A percentile compares a stretch with the other conserved stretches of the same genome.
Evolutionary conservation across 2,113 vertebrate genomes (phyloP).

Genomic region (Notothenia coriiceps): DNA sequence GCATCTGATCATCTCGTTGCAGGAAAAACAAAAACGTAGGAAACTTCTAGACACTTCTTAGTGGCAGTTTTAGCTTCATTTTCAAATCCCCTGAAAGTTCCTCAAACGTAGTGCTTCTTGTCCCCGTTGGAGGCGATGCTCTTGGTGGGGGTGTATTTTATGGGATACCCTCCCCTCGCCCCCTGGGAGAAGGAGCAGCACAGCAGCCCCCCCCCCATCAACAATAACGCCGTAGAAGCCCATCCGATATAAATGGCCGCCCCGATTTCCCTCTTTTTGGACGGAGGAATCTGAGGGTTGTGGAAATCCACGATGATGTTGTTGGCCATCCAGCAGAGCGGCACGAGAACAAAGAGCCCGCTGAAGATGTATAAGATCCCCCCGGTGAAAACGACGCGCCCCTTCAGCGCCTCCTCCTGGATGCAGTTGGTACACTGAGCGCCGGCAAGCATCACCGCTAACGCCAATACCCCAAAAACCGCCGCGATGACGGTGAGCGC

Average conservation of each 20-base stretch:
- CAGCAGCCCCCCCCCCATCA: conserved; percentile 91
- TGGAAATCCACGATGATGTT: conserved; percentile 96
- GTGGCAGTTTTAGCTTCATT: no score
- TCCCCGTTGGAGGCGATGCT: no score
- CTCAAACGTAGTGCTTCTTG: no score
- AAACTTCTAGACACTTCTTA: no score
- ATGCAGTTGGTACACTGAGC: conserved; percentile 98
- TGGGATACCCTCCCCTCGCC: no score
- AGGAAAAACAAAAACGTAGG: no score
- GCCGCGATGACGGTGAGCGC: conserved; percentile 93
- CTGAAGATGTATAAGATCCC: conserved; percentile 91
- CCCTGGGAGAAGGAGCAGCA: conserved; percentile 85
- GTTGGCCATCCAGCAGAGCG: conserved; percentile 97
- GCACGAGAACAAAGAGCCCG: conserved; percentile 91
- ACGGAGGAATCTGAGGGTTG: conserved; percentile 87
- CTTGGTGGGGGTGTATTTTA: no score
- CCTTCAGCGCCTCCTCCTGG: conserved; percentile 86
- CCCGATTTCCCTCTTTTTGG: conserved; percentile 95
- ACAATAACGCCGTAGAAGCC: conserved; percentile 91
- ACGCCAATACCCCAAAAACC: conserved; percentile 91
- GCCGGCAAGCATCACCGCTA: conserved; percentile 93
- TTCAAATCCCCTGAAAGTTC: no score
- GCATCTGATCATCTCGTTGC: no score
- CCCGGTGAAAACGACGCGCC: conserved; percentile 89
- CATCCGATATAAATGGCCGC: conserved; percentile 97